Evolutionary conservation across 2,113 vertebrate species (phyloP).

Genomic region (Pongo abelii): DNA sequence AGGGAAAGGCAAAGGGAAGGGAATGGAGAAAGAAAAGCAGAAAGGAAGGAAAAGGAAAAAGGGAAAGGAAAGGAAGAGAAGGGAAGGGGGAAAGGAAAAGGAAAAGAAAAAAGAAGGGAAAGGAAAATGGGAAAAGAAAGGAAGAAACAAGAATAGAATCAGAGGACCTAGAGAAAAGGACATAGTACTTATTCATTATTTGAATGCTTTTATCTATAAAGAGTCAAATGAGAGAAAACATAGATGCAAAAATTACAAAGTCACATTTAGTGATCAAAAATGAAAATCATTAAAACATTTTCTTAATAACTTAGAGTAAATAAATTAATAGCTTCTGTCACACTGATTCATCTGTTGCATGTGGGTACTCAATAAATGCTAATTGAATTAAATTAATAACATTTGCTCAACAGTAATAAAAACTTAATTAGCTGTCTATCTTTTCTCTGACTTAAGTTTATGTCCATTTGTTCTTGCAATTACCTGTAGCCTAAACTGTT

Average conservation of each 20-base stretch:
- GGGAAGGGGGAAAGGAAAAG: background rate
- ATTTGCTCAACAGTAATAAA: constrained; percentile 75
- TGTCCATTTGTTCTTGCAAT: constrained; percentile 58
- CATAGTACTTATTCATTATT: background rate
- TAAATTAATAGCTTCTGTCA: constrained; percentile 60
- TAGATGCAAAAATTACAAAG: constrained; percentile 25
- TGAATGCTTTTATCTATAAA: background rate
- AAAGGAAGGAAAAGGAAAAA: background rate
- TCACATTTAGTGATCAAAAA: constrained; percentile 55
- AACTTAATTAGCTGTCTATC: constrained; percentile 76
- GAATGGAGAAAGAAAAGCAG: background rate
- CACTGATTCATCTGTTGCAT: constrained; percentile 70
- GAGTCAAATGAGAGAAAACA: background rate
- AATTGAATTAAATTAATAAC: constrained; percentile 77
- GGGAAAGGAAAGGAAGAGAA: too few relatives aligned
- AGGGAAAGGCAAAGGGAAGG: too few relatives aligned
- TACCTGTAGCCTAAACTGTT: constrained; percentile 63
- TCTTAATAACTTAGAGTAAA: constrained; percentile 70
- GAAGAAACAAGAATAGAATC: background rate
- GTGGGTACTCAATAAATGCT: constrained; percentile 71
- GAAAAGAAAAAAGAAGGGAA: background rate
- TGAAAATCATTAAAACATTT: constrained; percentile 57
- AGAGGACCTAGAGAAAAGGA: background rate
- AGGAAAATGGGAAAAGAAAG: background rate
- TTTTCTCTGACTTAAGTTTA: constrained; percentile 70